Percentiles rank a stretch among this genome's conserved stretches.
Conservation (phyloP, 2,797 vertebrate genomes). For the Anguilla pacifica region DNA sequence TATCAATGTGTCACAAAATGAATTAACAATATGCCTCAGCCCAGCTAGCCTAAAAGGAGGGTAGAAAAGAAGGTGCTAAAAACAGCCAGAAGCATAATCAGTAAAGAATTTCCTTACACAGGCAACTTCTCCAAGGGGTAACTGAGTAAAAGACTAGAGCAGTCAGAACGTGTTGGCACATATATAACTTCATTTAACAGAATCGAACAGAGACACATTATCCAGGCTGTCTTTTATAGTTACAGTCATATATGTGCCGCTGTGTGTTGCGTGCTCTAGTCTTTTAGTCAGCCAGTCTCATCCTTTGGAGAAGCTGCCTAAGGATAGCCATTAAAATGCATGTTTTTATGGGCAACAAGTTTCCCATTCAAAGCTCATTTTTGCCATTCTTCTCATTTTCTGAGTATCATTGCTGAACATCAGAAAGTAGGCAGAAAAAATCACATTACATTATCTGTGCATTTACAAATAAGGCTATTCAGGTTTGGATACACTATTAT, state of each 20-base stretch:
- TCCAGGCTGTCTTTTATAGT: neutral
- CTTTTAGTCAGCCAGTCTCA: neutral
- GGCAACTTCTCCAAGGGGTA: no score
- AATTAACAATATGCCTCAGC: neutral
- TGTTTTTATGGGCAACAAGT: neutral
- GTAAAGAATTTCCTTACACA: no score
- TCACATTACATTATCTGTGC: neutral
- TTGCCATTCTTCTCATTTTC: neutral
- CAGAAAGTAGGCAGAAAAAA: neutral
- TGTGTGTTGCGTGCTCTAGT: neutral
- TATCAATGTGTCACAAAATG: no score
- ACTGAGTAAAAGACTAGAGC: no score
- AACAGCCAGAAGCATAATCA: neutral
- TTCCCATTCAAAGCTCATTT: neutral
- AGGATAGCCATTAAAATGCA: neutral
- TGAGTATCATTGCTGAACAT: neutral
- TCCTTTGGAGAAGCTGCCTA: neutral
- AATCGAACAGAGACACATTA: neutral
- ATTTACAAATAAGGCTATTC: conserved; percentile 5
- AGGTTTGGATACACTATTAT: neutral
- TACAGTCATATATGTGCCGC: neutral
- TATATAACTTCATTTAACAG: neutral
- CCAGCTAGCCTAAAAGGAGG: neutral
- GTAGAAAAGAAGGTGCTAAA: neutral
- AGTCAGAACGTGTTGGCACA: neutral